Evolutionary conservation across 2,888 invertebrate genomes (phyloP), one percentile per base, ranked within the genome.

Genomic region (Amphipoea lucens): DNA sequence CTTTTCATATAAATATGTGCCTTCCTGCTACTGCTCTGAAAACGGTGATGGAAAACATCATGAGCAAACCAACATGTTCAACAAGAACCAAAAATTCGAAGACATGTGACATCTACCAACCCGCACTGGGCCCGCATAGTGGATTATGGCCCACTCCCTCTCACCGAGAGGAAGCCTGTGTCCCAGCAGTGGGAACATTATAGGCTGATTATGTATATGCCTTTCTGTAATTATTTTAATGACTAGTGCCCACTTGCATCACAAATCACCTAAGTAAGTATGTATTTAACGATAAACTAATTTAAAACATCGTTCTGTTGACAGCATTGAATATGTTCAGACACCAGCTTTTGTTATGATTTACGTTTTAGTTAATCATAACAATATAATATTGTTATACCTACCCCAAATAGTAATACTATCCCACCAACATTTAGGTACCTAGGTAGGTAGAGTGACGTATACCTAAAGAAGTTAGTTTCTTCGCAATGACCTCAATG

Each of bases 401-500:
- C 36, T 23, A 69, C 12, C 4, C 12, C 12, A 36, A 36, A 51
- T 4, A 36, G 1, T 20, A 67, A 7, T 48, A 69, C 36, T 23
- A 45, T 45, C 9, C 45, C 6, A n/a, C 12, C 7, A 74, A 40
- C 11, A 23, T 73, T 17, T 48, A n/a, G n/a, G n/a, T n/a, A 20
- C 14, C 14, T 73, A 74, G 2, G 7, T 23, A 57, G 57, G 1
- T 36, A 51, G 20, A 67, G 9, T 67, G 11, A n/a, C 45, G 36
- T 45, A 54, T 14, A 17, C 6, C 17, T 17, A 54, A 54, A 79
- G 36, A 78, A 62, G 48, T 54, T 48, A 80, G 3, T 29, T 45
- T 79, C 45, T 63, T 70, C n/a, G 7, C 20, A 63, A 40, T 70
- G 54, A 70, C 71, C 54, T 54, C n/a, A 71, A 80, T 80, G 11